A percentile compares a stretch with the other conserved stretches of the same genome.
These are phyloP conservation scores for Argentina silus DNA, from an alignment of 2,797 vertebrate species.

Conservation along the genomic window DNA sequence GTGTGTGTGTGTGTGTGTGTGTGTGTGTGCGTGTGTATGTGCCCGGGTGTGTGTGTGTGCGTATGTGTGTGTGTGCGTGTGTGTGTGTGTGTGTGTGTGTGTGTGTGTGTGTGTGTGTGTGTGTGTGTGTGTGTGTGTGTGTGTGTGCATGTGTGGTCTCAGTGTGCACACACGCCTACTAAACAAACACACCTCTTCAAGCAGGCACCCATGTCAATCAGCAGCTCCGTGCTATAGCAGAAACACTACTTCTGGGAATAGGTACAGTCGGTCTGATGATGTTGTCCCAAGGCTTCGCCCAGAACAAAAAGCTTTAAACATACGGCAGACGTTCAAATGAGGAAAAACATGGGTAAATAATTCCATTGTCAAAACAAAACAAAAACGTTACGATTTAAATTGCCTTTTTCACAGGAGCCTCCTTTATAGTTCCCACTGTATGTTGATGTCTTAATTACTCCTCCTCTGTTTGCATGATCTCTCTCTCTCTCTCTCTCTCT, in stretches of 20 bases:
- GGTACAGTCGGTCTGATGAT: neutral
- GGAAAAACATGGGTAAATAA: too few species aligned
- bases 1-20: neutral
- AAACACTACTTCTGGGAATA: conserved; percentile 8
- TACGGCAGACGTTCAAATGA: too few species aligned
- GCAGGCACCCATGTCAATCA: conserved; percentile 41
- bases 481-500: conserved; percentile 18
- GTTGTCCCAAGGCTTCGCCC: too few species aligned
- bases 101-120: neutral
- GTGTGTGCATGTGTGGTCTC: neutral
- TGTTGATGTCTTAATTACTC: conserved; percentile 63
- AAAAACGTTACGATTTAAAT: too few species aligned
- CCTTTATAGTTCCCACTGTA: neutral
- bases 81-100: too few species aligned
- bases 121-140: neutral
- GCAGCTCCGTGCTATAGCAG: conserved; percentile 2
- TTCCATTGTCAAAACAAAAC: too few species aligned
- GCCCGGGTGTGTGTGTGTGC: conserved; percentile 7
- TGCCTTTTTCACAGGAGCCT: neutral
- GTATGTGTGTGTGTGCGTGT: neutral
- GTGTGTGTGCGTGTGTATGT: neutral
- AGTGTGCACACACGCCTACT: conserved; percentile 37
- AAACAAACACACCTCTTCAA: conserved; percentile 48
- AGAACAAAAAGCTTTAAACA: too few species aligned
- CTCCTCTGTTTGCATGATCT: conserved; percentile 45